Percentiles rank a stretch among this genome's conserved stretches.
phyloP scores from a whole-genome alignment of 2,888 invertebrate species.

The Lymantria dispar region DNA sequence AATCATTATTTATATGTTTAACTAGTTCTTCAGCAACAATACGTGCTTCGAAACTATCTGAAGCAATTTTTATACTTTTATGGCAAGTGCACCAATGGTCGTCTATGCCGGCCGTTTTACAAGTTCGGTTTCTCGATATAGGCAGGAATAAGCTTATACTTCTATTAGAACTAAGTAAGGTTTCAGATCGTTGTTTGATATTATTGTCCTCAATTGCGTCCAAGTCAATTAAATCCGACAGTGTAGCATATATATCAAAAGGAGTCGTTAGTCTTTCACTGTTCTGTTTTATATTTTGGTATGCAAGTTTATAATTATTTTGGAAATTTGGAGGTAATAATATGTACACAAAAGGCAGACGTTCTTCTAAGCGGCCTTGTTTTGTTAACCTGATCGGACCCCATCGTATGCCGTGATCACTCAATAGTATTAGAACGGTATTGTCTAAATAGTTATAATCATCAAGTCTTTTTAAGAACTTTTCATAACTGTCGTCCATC shows the following conservation, averaged over 20 bases:
- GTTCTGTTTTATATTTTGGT: constrained; percentile 85
- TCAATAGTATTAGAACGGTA: constrained; percentile 88
- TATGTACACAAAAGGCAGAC: constrained; percentile 90
- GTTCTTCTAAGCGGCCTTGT: constrained; percentile 93
- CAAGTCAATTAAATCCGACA: constrained; percentile 85
- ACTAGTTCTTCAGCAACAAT: constrained; percentile 85
- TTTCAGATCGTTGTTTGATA: constrained; percentile 53
- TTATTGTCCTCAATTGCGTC: constrained; percentile 66
- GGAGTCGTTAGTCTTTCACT: constrained; percentile 88
- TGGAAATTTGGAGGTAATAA: constrained; percentile 88
- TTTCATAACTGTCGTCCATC: constrained; percentile 85
- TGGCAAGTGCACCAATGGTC: constrained; percentile 96
- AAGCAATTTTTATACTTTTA: constrained; percentile 80
- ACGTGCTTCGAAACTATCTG: constrained; percentile 76
- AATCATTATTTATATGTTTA: constrained; percentile 83
- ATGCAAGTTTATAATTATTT: constrained; percentile 82
- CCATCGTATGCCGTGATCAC: constrained; percentile 96
- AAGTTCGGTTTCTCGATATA: constrained; percentile 88
- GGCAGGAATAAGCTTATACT: constrained; percentile 90
- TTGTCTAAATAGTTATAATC: constrained; percentile 81
- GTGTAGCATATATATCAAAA: constrained; percentile 91
- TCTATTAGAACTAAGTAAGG: constrained; percentile 65
- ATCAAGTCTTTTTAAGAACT: constrained; percentile 81
- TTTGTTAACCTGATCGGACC: constrained; percentile 91
- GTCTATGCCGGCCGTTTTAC: constrained; percentile 88